Evolutionary conservation across 2,797 vertebrate genomes (phyloP).

Genomic region (Takifugu ocellatus): DNA sequence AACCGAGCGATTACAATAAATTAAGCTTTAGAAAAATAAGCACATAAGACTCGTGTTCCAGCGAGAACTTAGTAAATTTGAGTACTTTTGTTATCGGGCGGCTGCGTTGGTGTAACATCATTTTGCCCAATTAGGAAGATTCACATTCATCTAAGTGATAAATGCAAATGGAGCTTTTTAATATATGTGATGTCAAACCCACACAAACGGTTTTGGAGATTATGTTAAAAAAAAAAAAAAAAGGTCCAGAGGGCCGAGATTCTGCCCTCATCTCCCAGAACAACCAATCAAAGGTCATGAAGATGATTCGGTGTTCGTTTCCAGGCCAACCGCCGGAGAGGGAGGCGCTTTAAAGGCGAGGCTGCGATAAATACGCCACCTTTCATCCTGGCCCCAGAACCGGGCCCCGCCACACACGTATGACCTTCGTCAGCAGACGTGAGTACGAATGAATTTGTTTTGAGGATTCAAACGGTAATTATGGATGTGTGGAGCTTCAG

Average conservation of each 20-base stretch:
- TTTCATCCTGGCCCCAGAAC: constrained; percentile 42
- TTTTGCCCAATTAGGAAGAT: constrained; percentile 4
- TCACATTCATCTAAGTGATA: not conserved
- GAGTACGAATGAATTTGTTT: constrained; percentile 33
- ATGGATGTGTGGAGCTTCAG: too few species aligned
- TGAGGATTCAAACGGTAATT: too few species aligned
- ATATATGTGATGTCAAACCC: not conserved
- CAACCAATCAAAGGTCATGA: constrained; percentile 52
- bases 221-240: not conserved
- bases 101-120: constrained; percentile 13
- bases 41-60: not conserved
- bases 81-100: constrained; percentile 5
- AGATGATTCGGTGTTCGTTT: constrained; percentile 38
- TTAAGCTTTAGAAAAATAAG: constrained; percentile 3
- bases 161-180: not conserved
- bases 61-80: constrained; percentile 13
- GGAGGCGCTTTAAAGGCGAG: constrained; percentile 64
- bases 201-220: not conserved
- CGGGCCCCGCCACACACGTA: constrained; percentile 18
- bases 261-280: constrained; percentile 7
- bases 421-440: constrained; percentile 17
- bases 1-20: constrained; percentile 32
- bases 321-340: constrained; percentile 70
- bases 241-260: not conserved
- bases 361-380: constrained; percentile 52